These are phyloP conservation scores for Graphium colonna DNA, from an alignment of 2,888 invertebrate species.

Conservation along the genomic window DNA sequence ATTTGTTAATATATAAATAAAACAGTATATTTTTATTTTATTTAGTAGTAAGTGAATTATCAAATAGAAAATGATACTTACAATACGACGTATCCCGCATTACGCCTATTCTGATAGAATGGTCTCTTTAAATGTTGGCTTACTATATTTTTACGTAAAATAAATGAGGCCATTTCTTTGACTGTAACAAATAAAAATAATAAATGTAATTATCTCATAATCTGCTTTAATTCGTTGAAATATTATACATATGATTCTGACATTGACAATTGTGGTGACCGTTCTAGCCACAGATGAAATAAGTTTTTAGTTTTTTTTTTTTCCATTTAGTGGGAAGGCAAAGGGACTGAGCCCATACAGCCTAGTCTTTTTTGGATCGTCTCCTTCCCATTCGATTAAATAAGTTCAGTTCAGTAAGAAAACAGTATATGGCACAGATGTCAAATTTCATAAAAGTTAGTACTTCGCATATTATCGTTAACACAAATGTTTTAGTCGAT, in stretches of 20 bases:
- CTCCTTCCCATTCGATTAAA: too few species aligned
- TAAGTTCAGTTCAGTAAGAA: too few species aligned
- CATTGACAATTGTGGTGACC: not conserved
- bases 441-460: too few species aligned
- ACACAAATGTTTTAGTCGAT: too few species aligned
- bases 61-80: conserved; percentile 64
- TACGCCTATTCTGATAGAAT: conserved; percentile 75
- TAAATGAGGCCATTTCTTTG: conserved; percentile 61
- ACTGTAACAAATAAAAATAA: conserved; percentile 2
- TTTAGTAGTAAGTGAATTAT: not conserved
- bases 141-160: conserved; percentile 59
- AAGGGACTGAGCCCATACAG: too few species aligned
- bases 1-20: not conserved
- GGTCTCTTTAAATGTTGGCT: conserved; percentile 61
- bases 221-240: conserved; percentile 27
- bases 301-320: too few species aligned
- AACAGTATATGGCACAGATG: too few species aligned
- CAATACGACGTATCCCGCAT: conserved; percentile 85
- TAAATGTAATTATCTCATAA: conserved; percentile 45
- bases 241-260: not conserved
- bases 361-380: too few species aligned
- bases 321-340: too few species aligned
- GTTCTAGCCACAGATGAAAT: too few species aligned
- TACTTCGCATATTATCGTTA: too few species aligned
- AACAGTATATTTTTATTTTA: not conserved